Evolutionary conservation across 2,113 vertebrate genomes (phyloP), one percentile per base, ranked within the genome.

Genomic region (Picathartes gymnocephalus): DNA sequence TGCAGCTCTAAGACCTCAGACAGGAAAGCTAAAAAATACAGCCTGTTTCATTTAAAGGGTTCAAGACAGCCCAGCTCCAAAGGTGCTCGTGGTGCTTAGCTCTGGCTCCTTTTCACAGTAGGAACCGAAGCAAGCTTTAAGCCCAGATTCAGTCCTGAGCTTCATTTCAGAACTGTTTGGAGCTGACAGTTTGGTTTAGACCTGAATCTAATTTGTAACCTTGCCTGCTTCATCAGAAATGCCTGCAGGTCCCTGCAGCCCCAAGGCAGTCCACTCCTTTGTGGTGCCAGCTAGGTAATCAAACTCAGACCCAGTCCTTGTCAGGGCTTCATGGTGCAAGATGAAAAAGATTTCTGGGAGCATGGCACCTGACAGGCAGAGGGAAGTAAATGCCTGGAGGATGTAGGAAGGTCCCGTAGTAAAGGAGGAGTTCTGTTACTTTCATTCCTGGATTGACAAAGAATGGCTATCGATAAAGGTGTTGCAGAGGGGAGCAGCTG

Each of bases 201-300:
- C 20, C 51, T 64, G 61, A 82, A 71, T 86, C 40, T 60, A 50
- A 81, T 90, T 73, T 90, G 30, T 35, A 78, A 50, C 37, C n/a
- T 60, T 0, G 0, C 13, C 37, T 53, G 19, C 28, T 56, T 64
- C 64, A 51, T 53, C 65, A 81, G 85, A 92, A 94, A 53, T 42
- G 44, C 45, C 72, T 68, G 24, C 60, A 64, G 1, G 0, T 39
- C 42, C 37, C 68, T 4, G 9, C 42, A 86, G 74, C 74, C 74
- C 81, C 47, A 47, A 53, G 71, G 76, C 76, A 64, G 47, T 13
- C 44, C 31, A 4, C n/a, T 81, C 33, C 51, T 60, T 73, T 24
- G 60, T 76, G 56, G 58, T 83, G 87, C 87, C 90, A 86, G 56
- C 68, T 62, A 27, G 82, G 92, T 95, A 96, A 95, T 84, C 82